Base-by-base conservation (phyloP, 2,797 vertebrate species). In the Hephaestus fuliginosus region DNA sequence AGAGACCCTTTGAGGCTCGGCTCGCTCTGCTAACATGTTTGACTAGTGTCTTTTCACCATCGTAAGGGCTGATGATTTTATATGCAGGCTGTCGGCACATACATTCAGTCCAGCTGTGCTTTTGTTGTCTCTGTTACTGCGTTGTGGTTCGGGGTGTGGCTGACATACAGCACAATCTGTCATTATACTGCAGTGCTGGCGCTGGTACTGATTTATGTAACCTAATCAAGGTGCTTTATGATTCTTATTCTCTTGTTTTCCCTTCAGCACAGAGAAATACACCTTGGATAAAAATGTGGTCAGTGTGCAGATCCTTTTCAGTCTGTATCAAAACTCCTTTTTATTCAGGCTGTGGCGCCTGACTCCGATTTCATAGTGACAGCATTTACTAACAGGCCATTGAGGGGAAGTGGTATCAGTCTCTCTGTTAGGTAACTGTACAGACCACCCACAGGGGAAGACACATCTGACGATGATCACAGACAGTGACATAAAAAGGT, bases 371-470 rank as follows among this genome's bases (percentile, higher is more conserved):
- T 87, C 82, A 83, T 7, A 48, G 66, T 87, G 87, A 71, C 76
- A 83, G 80, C 80, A 74, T 86, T 90, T 87, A 80, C 83, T 72
- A 76, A 87, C 73, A 80, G 74, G 76, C 73, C 67, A 80, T 58
- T 53, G 74, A 82, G 65, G 61, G 70, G 70, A 88, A 81, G 78
- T 56, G 67, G 74, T 65, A 69, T 93, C 86, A 85, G 48, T 87
- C 73, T 81, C 64, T 73, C 17, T 30, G 75, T 82, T 70, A 83
- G 69, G 78, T 90, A 87, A 86, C 82, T 61, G 78, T 84, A 75
- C 81, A 88, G 94, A 94, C 93, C 94, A 94, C 94, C 90, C 93
- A 92, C 78, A 33, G n/a, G 53, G 79, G 70, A 74, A 69, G 78
- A 82, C 81, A 84, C 78, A 81, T 84, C 72, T 57, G 61, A 83